Base-by-base conservation (phyloP, 2,888 invertebrate species). In the Mechanitis messenoides region DNA sequence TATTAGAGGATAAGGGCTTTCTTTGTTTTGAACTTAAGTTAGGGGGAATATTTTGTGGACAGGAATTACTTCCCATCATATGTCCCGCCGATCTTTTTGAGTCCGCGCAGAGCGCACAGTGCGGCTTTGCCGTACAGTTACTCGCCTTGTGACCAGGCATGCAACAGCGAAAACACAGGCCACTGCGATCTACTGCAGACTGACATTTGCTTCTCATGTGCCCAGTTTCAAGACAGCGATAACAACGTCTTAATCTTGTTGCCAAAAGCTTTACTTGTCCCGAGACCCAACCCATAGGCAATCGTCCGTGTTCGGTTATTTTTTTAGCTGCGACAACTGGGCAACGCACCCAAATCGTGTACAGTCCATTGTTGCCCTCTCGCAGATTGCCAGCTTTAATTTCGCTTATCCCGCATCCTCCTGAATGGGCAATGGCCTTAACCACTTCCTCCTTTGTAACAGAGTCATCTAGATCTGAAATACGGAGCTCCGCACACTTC, bases 391-490 rank as follows among this genome's bases (percentile, higher is more conserved):
- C 67, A 0, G 53, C 59, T 9, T 55, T 69, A 0, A 70, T 31
- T 0, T 20, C 0, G 2, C 54, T 56, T 0, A 7, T 9, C 0
- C 59, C 0, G 47, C 69, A 70, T 0, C 28, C 53, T 0, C 66
- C 69, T 0, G 12, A 53, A 3, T 35, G 28, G 0, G 69, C 58
- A 1, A 71, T 50, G 0, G 69, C 70, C 2, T 20, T 46, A 0
- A 42, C 55, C 0, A 70, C 59, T 7, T 67, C 68, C 0, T 58
- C 59, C 0, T 20, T 12, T 0, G 59, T 58, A 0, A 62, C 57
- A 0, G 72, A 67, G 55, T 69, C 69, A 20, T 69, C 70, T 28
- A 71, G 53, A 0, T 66, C 70, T 0, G 64, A 58, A 0, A 71
- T 33, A 0, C 65, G 61, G 2, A 72, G 3, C 0, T 68, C 68